Evolutionary conservation across 2,797 vertebrate species (phyloP).

Genomic region (Falco naumanni): DNA sequence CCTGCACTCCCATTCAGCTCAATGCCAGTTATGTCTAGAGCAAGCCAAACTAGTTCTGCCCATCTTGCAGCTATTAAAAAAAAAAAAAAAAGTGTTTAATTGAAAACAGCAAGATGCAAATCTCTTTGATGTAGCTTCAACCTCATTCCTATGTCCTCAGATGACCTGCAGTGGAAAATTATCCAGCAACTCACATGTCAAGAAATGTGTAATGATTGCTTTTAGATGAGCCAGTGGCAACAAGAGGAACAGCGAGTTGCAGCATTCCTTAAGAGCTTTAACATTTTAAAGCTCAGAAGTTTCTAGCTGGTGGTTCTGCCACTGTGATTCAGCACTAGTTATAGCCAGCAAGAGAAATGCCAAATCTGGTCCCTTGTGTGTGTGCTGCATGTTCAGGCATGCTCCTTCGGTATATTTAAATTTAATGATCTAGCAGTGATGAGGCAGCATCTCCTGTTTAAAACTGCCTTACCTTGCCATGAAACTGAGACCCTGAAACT

Average conservation of each 20-base stretch:
- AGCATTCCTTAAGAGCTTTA: conserved; percentile 50
- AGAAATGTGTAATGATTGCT: conserved; percentile 57
- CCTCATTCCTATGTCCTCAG: conserved; percentile 35
- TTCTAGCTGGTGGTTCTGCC: not conserved
- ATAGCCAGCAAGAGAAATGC: not conserved
- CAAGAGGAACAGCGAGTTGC: not conserved
- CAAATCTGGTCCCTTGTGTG: not conserved
- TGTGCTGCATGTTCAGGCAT: not conserved
- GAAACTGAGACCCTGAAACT: conserved; percentile 21
- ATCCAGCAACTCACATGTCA: conserved; percentile 54
- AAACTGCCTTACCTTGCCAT: conserved; percentile 17
- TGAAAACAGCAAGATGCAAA: conserved; percentile 54
- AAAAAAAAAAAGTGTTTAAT: conserved; percentile 32
- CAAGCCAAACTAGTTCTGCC: conserved; percentile 40
- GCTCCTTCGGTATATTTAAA: not conserved
- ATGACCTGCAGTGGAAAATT: conserved; percentile 67
- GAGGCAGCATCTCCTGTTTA: conserved; percentile 12
- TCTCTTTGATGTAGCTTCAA: conserved; percentile 60
- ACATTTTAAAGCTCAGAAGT: conserved; percentile 57
- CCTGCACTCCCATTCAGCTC: not conserved
- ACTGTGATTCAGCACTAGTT: not conserved
- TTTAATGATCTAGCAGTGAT: conserved; percentile 3
- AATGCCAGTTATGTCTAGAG: not conserved
- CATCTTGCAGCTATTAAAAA: conserved; percentile 37
- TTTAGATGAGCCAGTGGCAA: conserved; percentile 27